Base-by-base conservation (phyloP, 92 coral and sea anemone genomes). In the Epizoanthus illoricatus region DNA sequence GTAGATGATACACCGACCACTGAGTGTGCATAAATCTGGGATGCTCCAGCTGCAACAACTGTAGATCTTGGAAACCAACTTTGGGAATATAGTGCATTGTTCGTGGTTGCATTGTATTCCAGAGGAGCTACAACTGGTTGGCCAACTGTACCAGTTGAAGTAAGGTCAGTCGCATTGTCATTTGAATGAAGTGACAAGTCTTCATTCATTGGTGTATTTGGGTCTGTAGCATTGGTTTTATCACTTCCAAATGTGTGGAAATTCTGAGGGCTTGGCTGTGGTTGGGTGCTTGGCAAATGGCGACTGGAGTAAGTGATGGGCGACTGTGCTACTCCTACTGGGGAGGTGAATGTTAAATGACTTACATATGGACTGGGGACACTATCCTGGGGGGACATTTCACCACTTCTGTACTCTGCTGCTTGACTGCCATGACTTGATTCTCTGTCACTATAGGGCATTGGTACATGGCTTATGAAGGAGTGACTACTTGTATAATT, bases 311-410 rank as follows among this genome's bases (percentile, higher is more conserved):
- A 42, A 3, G 17, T 23, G 28, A 11, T 13, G 2, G 52, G 67
- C 5, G 49, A 15, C 59, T 41, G 6, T 17, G 69, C 67, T 16
- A 75, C 54, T 11, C 58, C 57, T 5, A 70, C 23, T 12, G 82
- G 71, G 47, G 82, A 63, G 3, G 82, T 40, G 17, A 62, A 78
- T 21, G 71, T 78, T 42, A 78, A 69, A 42, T 78, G 82, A 42
- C 47, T 78, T 42, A 78, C n/a, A 1, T 11, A 62, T 5, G 82
- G 71, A 12, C 82, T 78, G 0, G 71, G 71, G 28, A 78, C 7
- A 63, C 71, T 78, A 20, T 78, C 82, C 49, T 15, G 47, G 0
- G 71, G 71, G 19, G 82, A 62, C 64, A 49, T 45, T 12, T 62
- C 40, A 21, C 66, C 82, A 42, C 47, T 42, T 21, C 71, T 78